Percentiles rank a stretch among this genome's conserved stretches.
Conservation (phyloP, 2,113 vertebrate species). For the Calypte anna region DNA sequence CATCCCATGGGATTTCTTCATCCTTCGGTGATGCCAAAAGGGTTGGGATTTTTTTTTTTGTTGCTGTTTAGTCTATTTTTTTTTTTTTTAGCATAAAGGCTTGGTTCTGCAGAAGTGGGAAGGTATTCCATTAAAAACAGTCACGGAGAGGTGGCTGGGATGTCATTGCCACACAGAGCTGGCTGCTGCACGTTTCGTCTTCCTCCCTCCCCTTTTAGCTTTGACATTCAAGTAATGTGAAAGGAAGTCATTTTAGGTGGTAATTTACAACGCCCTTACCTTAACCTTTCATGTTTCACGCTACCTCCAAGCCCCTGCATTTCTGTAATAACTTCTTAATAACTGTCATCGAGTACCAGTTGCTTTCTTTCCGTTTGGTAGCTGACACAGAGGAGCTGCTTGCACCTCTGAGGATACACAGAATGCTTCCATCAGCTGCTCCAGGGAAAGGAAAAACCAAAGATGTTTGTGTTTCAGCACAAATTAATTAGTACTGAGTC, state of each 20-base stretch:
- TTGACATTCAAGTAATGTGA: background rate
- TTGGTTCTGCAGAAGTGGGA: background rate
- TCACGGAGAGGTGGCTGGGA: background rate
- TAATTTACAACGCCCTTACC: background rate
- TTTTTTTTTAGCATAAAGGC: background rate
- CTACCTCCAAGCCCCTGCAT: background rate
- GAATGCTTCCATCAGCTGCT: rapidly evolving
- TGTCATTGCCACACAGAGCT: rapidly evolving
- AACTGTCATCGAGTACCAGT: background rate
- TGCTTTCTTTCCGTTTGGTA: background rate
- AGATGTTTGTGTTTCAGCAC: background rate
- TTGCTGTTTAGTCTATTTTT: too few species aligned
- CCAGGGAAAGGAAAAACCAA: too few species aligned
- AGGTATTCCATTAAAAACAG: background rate
- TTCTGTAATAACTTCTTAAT: background rate
- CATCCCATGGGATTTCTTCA: background rate
- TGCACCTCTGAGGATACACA: rapidly evolving
- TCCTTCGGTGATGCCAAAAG: rapidly evolving
- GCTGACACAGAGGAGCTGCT: background rate
- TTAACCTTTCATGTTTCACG: background rate
- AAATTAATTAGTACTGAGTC: background rate
- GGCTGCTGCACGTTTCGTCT: rapidly evolving
- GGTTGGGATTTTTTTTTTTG: too few species aligned
- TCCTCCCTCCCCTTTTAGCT: too few species aligned
- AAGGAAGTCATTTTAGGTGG: rapidly evolving